Evolutionary conservation across 1,140 invertebrate genomes (phyloP), one percentile per base, ranked within the genome.

Genomic region (Bombyx mori): DNA sequence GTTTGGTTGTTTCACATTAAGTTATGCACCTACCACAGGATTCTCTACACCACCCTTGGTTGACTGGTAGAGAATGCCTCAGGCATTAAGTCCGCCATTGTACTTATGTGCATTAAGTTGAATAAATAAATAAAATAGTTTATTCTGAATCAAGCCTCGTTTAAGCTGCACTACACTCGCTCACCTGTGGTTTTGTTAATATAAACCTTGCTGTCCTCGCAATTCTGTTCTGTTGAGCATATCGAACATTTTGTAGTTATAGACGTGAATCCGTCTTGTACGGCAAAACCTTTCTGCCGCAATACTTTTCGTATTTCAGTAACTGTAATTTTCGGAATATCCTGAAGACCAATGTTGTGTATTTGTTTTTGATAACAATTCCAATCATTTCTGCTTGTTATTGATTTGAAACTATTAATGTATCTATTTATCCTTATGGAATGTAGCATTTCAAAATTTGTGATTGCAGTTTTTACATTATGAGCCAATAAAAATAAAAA

Each of bases 121-220:
- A n/a, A n/a, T n/a, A n/a, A n/a, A n/a, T n/a, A n/a, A n/a, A n/a
- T n/a, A n/a, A n/a, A n/a, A n/a, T n/a, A n/a, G n/a, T n/a, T n/a
- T 49, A 86, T 75, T 65, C 81, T 2, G 4, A 35, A 1, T 4
- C 26, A 35, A 35, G 2, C 26, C 26, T 35, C 26, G 26, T 35
- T 35, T 35, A 35, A 4, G 26, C 26, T 35, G 26, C 1, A 35
- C 4, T 35, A 35, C 4, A 35, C 26, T 35, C 26, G 26, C 59
- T 64, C 65, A 86, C 82, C 82, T 44, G 81, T 86, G 7, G 75
- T 79, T 79, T 86, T 86, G 57, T 86, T 86, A 3, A 86, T 67
- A 62, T 75, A 82, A 10, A 86, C 52, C 61, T 80, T 86, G 57
- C 57, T 77, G 42, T 82, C 75, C 8, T 12, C n/a, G 44, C 68